Base-by-base conservation (phyloP, 2,113 vertebrate genomes). In the Eulacestoma nigropectus region DNA sequence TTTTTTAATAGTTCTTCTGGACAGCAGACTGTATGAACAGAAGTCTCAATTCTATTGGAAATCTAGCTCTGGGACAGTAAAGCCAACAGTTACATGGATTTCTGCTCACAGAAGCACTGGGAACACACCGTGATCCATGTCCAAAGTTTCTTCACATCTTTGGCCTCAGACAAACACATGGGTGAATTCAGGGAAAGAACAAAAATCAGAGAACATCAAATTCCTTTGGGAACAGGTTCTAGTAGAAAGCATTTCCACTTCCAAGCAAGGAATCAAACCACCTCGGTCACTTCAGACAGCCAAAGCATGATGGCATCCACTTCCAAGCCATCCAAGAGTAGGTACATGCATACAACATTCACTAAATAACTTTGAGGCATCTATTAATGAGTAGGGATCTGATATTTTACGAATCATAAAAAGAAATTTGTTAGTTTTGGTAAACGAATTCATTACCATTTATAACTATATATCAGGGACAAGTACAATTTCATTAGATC, bases 241-340 rank as follows among this genome's bases (percentile, higher is more conserved):
- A 59, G 16, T 26, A 73, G 62, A 83, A 80, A 76, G 14, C 13
- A 41, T 65, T 90, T 88, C 46, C 11, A 32, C 25, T 69, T 69
- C 41, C 57, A 81, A 44, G 16, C 21, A 32, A 55, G 52, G 57
- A 75, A 91, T 50, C 16, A 55, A 75, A 78, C 11, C 18, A 25
- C 8, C 37, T 22, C 30, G 41, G 32, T 50, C 20, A 19, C n/a
- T 62, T 57, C 33, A 46, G 47, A 74, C 3, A 55, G 30, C 11
- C 47, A 47, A 15, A 0, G 2, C 0, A 0, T 26, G 37, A n/a
- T 6, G 8, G 39, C 29, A 89, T 11, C 53, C 5, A 1, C 7
- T 86, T 74, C 72, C 53, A 62, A 47, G 19, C 8, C 9, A 23
- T 12, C 23, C 47, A 14, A 60, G 14, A 14, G 4, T 7, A 35